A percentile compares a stretch with the other conserved stretches of the same genome.
Evolutionary conservation across 2,113 vertebrate genomes (phyloP).

Genomic region (Rhinoderma darwinii): DNA sequence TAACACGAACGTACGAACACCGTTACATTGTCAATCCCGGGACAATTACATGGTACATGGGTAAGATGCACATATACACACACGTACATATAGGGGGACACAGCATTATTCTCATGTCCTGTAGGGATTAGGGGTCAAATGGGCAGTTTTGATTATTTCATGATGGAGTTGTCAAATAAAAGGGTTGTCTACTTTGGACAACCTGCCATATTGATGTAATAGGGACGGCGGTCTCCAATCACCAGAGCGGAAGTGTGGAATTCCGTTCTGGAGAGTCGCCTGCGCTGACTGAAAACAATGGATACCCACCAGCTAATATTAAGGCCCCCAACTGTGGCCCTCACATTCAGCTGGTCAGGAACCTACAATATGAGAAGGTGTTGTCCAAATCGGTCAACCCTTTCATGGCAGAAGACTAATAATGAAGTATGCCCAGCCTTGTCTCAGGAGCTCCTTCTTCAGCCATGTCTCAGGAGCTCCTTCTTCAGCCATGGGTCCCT

Average conservation of each 20-base stretch:
- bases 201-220: too few relatives aligned
- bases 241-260: neutral
- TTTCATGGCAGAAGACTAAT: neutral
- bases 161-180: neutral
- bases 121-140: neutral
- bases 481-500: neutral
- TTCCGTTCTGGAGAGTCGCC: neutral
- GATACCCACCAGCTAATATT: neutral
- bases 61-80: conserved; percentile 46
- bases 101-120: neutral
- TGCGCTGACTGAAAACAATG: neutral
- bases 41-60: conserved; percentile 6
- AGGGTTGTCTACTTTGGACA: neutral
- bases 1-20: conserved; percentile 31
- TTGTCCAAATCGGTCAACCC: neutral
- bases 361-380: neutral
- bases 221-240: neutral
- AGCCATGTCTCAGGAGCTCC: neutral
- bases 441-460: neutral
- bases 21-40: conserved; percentile 1
- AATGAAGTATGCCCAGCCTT: neutral
- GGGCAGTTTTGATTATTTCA: neutral
- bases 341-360: neutral
- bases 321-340: neutral
- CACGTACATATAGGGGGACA: neutral